Conservation (phyloP, 2,797 vertebrate genomes). For the Adelosebastes latens region DNA sequence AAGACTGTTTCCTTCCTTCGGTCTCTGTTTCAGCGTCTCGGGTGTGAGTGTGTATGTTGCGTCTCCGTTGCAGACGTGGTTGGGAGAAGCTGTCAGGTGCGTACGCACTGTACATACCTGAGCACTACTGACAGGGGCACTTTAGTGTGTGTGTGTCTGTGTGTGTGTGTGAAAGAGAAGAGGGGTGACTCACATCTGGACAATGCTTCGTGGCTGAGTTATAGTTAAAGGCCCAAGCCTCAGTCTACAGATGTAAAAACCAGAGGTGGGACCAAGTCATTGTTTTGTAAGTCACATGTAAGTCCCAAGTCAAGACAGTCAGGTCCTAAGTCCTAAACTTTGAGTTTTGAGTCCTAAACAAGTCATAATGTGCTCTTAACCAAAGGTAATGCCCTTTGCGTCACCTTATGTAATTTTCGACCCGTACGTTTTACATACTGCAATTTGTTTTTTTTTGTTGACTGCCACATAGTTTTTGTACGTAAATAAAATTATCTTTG, state of each 20-base stretch:
- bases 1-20: conserved; percentile 20
- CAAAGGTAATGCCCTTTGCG: no score
- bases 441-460: no score
- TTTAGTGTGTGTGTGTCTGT: conserved; percentile 35
- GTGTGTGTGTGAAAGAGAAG: conserved; percentile 12
- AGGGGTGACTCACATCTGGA: conserved; percentile 50
- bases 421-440: no score
- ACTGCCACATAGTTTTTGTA: no score
- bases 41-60: conserved; percentile 24
- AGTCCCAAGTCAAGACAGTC: no score
- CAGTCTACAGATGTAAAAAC: neutral
- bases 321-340: no score
- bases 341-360: no score
- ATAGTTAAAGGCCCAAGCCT: neutral
- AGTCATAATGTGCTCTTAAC: no score
- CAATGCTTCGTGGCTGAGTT: conserved; percentile 13
- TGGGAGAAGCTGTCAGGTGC: conserved; percentile 64
- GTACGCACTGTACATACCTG: conserved; percentile 25
- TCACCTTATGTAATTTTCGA: no score
- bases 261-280: no score
- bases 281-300: no score
- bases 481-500: no score
- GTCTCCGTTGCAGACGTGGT: conserved; percentile 41
- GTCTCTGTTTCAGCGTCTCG: conserved; percentile 64
- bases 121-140: conserved; percentile 57